phyloP scores from a whole-genome alignment of 2,113 vertebrate genomes.

The Struthio camelus region DNA sequence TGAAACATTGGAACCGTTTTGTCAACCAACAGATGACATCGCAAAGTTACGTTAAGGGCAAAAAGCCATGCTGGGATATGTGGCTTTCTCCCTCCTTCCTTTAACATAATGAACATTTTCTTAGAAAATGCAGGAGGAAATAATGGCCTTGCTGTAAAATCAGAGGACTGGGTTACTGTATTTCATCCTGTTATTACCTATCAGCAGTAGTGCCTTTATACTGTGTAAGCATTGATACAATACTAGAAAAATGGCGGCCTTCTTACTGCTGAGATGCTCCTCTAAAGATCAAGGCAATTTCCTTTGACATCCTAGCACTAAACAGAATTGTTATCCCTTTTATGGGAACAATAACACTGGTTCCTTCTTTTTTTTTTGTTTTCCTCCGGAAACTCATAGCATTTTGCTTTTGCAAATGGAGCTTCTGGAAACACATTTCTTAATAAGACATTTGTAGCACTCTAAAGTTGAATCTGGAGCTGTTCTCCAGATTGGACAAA shows the following conservation, averaged over 20 bases:
- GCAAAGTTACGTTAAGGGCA: conserved; percentile 18
- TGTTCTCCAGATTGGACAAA: neutral
- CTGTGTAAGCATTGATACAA: accelerated
- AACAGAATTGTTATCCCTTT: neutral
- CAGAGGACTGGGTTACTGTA: neutral
- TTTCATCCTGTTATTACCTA: neutral
- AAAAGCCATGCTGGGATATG: neutral
- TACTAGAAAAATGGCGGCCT: neutral
- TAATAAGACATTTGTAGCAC: neutral
- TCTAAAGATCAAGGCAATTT: neutral
- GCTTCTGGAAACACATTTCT: neutral
- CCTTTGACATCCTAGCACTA: neutral
- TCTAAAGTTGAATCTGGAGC: neutral
- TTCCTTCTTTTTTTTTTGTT: neutral
- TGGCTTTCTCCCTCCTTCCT: neutral
- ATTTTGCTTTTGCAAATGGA: neutral
- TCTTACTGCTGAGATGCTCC: neutral
- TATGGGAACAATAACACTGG: neutral
- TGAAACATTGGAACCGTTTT: conserved; percentile 37
- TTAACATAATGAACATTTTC: neutral
- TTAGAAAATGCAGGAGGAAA: neutral
- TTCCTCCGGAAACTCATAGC: neutral
- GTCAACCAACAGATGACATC: neutral
- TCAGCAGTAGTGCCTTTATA: neutral
- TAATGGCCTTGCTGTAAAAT: neutral